Evolutionary conservation across 2,113 vertebrate species (phyloP).

Genomic region (Emydura subglobosa): DNA sequence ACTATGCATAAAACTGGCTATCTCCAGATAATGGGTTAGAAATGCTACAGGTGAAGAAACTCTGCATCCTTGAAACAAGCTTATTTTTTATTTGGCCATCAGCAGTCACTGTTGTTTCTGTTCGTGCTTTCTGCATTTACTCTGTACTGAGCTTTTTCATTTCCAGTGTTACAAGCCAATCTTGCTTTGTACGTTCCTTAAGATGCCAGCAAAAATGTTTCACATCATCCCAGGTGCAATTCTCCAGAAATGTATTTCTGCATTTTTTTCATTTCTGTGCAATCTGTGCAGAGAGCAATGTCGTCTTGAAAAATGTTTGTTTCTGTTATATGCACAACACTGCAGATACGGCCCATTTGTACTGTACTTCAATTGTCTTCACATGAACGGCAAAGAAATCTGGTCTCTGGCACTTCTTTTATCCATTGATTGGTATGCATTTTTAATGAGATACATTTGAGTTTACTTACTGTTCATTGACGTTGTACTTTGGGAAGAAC

Average conservation of each 20-base stretch:
- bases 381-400: background rate
- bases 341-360: rapidly evolving
- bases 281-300: background rate
- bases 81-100: background rate
- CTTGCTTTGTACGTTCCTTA: background rate
- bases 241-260: background rate
- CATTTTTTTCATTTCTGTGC: background rate
- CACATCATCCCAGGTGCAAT: background rate
- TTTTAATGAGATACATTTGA: background rate
- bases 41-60: background rate
- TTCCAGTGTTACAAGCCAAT: too few relatives aligned
- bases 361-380: too few relatives aligned
- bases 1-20: background rate
- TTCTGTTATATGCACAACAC: rapidly evolving
- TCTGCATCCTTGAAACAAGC: background rate
- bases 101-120: background rate
- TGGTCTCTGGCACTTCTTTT: background rate
- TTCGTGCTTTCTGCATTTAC: background rate
- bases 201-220: background rate
- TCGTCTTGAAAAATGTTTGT: rapidly evolving
- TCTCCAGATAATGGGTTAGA: background rate
- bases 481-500: background rate
- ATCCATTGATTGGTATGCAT: background rate
- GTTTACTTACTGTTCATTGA: background rate
- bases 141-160: background rate